phyloP scores from a whole-genome alignment of 2,888 invertebrate genomes.

The Eueremaeus valkanovi region DNA sequence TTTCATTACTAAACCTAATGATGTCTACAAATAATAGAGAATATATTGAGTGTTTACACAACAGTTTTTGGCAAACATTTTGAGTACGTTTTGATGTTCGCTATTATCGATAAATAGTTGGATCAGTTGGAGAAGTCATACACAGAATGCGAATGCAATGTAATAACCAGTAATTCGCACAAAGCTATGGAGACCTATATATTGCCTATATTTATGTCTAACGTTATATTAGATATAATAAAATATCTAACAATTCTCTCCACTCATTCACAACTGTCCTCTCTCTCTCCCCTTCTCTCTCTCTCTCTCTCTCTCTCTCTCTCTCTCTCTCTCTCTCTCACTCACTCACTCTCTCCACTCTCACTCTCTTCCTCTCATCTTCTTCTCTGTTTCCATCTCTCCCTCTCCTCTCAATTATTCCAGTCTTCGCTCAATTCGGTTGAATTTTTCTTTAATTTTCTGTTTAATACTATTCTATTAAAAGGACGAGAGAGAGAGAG shows the following conservation, averaged over 20 bases:
- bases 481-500: background rate
- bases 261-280: background rate
- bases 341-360: no score
- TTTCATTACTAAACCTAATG: background rate
- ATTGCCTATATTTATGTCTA: slow-evolving; percentile 26
- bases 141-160: background rate
- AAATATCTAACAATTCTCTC: background rate
- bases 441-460: no score
- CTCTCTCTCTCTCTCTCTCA: background rate
- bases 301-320: background rate
- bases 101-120: background rate
- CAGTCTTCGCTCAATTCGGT: background rate
- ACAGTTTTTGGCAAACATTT: slow-evolving; percentile 14
- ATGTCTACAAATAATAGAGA: background rate
- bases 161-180: background rate
- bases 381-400: background rate
- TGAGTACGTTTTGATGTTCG: background rate
- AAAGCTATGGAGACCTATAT: background rate
- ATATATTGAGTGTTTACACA: slow-evolving; percentile 21
- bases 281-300: background rate
- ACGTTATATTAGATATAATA: background rate
- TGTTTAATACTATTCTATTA: no score
- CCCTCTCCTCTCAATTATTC: background rate
- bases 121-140: background rate
- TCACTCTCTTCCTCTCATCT: background rate